phyloP scores from a whole-genome alignment of 2,113 vertebrate genomes.

The Microtus richardsoni region DNA sequence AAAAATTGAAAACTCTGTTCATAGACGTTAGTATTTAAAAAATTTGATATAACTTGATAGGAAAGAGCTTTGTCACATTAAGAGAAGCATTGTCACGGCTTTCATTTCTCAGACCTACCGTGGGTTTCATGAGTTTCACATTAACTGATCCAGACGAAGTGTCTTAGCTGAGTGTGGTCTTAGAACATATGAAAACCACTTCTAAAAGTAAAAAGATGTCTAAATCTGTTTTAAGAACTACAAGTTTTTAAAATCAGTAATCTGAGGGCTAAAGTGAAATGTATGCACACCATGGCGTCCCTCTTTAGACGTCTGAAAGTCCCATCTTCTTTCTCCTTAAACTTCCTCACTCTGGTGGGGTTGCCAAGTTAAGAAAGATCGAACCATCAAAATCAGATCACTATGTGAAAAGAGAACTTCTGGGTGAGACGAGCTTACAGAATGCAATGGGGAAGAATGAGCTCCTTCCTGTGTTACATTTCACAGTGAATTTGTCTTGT shows the following conservation, averaged over 20 bases:
- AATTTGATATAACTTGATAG: background rate
- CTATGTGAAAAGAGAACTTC: background rate
- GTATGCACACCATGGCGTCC: background rate
- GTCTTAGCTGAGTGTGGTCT: background rate
- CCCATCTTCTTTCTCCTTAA: background rate
- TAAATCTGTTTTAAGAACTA: constrained; percentile 10
- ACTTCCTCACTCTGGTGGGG: background rate
- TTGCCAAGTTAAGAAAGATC: background rate
- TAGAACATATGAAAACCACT: background rate
- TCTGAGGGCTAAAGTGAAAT: background rate
- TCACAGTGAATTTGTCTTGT: background rate
- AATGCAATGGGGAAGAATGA: background rate
- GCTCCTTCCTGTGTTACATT: background rate
- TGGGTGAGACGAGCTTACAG: background rate
- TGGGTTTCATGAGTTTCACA: background rate
- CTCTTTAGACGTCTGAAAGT: background rate
- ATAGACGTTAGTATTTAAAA: background rate
- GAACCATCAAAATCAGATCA: background rate
- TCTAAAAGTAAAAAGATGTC: background rate
- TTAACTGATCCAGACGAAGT: background rate
- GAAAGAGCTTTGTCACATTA: background rate
- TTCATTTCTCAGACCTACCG: background rate
- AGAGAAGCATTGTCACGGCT: background rate
- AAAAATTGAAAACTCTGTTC: background rate
- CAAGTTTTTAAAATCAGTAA: constrained; percentile 10